Percentiles rank a stretch among this genome's conserved stretches.
Conservation (phyloP, 2,888 invertebrate genomes). For the Rhimphoctona megacephalus region DNA sequence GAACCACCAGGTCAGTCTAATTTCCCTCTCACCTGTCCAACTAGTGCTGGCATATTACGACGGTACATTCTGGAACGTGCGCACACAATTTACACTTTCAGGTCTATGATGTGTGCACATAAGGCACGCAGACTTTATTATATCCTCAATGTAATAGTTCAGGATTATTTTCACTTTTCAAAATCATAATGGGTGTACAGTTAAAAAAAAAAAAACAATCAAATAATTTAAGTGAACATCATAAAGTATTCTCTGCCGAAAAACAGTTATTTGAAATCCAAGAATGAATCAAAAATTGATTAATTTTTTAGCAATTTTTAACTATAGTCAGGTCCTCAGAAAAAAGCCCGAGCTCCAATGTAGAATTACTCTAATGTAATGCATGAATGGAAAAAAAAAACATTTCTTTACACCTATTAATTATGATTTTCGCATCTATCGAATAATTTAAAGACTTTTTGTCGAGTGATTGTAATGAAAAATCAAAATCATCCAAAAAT, state of each 20-base stretch:
- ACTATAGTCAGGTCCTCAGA: not conserved
- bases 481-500: not conserved
- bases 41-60: conserved; percentile 65
- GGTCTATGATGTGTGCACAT: conserved; percentile 1
- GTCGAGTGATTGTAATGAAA: not conserved
- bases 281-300: not conserved
- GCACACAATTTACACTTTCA: conserved; percentile 26
- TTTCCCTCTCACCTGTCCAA: conserved; percentile 69
- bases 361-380: not conserved
- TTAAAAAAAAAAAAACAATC: not conserved
- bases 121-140: conserved; percentile 13
- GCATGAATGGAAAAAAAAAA: not conserved
- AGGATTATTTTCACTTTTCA: not conserved
- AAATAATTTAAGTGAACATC: not conserved
- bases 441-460: not conserved
- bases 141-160: not conserved
- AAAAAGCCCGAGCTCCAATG: not conserved
- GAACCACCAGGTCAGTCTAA: conserved; percentile 65
- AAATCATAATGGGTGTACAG: not conserved
- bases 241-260: not conserved
- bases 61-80: conserved; percentile 54
- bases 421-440: not conserved
- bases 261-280: not conserved
- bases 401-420: not conserved
- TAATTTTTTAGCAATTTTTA: not conserved